These are phyloP conservation scores for Shinisaurus crocodilurus DNA, from an alignment of 2,113 vertebrate species.

Conservation along the genomic window DNA sequence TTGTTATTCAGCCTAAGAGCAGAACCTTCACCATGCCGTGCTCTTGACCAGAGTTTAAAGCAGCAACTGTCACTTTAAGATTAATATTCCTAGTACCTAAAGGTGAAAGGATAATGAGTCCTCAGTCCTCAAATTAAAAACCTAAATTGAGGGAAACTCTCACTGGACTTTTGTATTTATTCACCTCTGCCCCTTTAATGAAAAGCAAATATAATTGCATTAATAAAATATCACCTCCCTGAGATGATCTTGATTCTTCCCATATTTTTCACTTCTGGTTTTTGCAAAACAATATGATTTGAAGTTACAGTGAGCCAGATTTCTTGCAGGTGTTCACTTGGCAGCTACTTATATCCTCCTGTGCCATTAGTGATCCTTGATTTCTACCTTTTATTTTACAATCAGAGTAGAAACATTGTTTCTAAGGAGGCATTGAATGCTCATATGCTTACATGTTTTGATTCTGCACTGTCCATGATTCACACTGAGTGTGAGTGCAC, in stretches of 20 bases:
- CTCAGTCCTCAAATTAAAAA: slow-evolving; percentile 24
- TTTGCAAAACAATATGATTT: not conserved
- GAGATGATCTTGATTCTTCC: not conserved
- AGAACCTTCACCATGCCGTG: not conserved
- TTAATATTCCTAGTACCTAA: slow-evolving; percentile 21
- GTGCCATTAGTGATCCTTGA: not conserved
- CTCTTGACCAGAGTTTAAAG: slow-evolving; percentile 35
- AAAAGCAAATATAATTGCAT: slow-evolving; percentile 11
- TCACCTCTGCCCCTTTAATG: slow-evolving; percentile 1
- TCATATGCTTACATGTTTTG: not conserved
- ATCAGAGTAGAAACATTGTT: not conserved
- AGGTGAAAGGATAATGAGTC: slow-evolving; percentile 23
- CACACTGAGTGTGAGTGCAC: not conserved
- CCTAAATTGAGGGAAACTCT: slow-evolving; percentile 42
- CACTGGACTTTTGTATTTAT: slow-evolving; percentile 45
- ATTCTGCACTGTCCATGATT: not conserved
- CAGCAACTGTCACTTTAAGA: slow-evolving; percentile 25
- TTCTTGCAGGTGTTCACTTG: rapidly evolving
- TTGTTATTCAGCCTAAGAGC: slow-evolving; percentile 50
- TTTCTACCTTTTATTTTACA: not conserved
- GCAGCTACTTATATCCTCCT: not conserved
- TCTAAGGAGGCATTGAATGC: not conserved
- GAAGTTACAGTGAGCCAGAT: not conserved
- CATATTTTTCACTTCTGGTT: not conserved
- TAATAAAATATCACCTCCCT: slow-evolving; percentile 30